Percentiles rank a stretch among this genome's conserved stretches.
Evolutionary conservation across 2,888 invertebrate species (phyloP).

Genomic region (Eupelmus urozonus): DNA sequence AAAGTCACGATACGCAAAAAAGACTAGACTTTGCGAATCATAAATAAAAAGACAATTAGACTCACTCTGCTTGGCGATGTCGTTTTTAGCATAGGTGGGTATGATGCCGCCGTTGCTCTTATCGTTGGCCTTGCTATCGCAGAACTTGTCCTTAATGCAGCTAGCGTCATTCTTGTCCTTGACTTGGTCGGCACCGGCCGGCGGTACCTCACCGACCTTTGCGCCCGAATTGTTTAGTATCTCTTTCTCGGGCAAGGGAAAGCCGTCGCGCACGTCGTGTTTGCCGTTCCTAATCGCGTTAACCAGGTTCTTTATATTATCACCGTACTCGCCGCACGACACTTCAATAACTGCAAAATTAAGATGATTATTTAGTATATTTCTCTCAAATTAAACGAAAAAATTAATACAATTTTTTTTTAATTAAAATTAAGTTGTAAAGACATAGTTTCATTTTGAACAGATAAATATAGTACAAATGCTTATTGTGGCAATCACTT

Average conservation of each 20-base stretch:
- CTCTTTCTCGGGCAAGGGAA: constrained; percentile 83
- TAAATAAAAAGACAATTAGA: background rate
- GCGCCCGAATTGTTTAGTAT: constrained; percentile 77
- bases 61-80: constrained; percentile 72
- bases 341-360: constrained; percentile 89
- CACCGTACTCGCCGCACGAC: constrained; percentile 97
- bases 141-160: constrained; percentile 73
- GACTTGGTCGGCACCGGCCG: constrained; percentile 55
- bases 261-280: constrained; percentile 87
- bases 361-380: background rate
- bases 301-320: constrained; percentile 90
- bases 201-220: constrained; percentile 25
- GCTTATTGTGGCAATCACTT: too few species aligned
- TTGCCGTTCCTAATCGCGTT: constrained; percentile 91
- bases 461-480: too few species aligned
- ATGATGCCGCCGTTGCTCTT: constrained; percentile 68
- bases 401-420: too few species aligned
- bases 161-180: constrained; percentile 73
- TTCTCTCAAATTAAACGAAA: too few species aligned
- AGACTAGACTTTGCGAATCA: background rate
- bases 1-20: too few species aligned
- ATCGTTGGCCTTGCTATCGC: constrained; percentile 67
- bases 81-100: constrained; percentile 70
- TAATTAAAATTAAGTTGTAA: too few species aligned
- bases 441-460: too few species aligned